Evolutionary conservation across 2,888 invertebrate species (phyloP).

Genomic region (Acholoe squamosa): DNA sequence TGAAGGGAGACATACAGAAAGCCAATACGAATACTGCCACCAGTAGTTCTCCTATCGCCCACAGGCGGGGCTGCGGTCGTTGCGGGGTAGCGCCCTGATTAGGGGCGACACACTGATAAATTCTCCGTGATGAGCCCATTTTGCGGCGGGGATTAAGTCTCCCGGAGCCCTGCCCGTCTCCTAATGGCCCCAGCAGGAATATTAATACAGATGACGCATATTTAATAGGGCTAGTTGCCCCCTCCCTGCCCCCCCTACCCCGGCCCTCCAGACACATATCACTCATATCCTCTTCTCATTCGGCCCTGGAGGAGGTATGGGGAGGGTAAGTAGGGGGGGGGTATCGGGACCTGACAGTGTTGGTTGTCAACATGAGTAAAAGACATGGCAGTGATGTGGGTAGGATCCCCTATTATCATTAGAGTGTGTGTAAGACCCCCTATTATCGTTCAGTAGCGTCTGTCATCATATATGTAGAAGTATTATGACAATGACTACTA

Average conservation of each 20-base stretch:
- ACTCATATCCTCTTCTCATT: neutral
- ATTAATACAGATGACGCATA: constrained; percentile 8
- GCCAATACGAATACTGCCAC: too few species aligned
- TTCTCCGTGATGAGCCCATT: constrained; percentile 33
- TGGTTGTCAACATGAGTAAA: neutral
- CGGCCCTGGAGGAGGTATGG: neutral
- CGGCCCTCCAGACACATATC: neutral
- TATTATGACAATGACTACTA: too few species aligned
- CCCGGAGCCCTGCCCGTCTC: neutral
- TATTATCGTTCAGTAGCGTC: neutral
- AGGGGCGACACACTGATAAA: neutral
- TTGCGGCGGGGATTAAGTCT: constrained; percentile 21
- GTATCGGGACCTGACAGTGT: neutral
- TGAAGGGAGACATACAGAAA: too few species aligned
- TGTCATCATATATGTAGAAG: neutral
- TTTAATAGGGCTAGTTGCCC: neutral
- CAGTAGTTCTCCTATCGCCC: neutral
- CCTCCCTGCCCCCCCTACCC: neutral
- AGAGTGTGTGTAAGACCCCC: neutral
- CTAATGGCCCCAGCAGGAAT: constrained; percentile 5
- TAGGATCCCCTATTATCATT: neutral
- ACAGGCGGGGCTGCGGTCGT: neutral
- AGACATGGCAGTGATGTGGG: neutral
- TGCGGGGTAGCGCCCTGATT: neutral
- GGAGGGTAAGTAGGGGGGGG: neutral